Evolutionary conservation across 2,888 invertebrate genomes (phyloP), one percentile per base, ranked within the genome.

Genomic region (Pocota personata): DNA sequence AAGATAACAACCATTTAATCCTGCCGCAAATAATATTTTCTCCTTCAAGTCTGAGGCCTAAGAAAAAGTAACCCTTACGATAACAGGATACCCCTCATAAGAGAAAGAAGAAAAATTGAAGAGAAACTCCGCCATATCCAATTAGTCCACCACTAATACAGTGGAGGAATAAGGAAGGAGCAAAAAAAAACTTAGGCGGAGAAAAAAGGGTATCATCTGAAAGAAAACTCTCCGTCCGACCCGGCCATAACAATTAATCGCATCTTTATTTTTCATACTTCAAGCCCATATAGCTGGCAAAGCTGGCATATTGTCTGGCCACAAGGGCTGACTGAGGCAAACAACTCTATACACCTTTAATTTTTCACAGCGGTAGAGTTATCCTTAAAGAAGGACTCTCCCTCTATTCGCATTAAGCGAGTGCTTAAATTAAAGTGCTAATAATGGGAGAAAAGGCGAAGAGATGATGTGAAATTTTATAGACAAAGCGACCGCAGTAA

Each of bases 251-350:
- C 87, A 87, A 87, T 87, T 87, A 87, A 87, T 82, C 82, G 87
- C 87, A 87, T 87, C 87, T 77, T 87, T 87, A 78, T 82, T 78
- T 86, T 87, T 82, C 87, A 82, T 73, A 82, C 82, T 78, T 82
- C 37, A 76, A 60, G 69, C 55, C 24, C 73, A 60, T 55, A 48
- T 32, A 64, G 48, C 27, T 21, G 58, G 71, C 52, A 27, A 48
- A 50, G 32, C 12, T 66, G 71, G 78, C 55, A 78, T 64, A 71
- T 79, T 72, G 48, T 79, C 55, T 72, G 37, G 48, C 57, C 2
- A 12, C 6, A 30, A 32, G 58, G 71, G 58, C 24, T 58, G 57
- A 43, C 12, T 10, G 1, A 10, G 21, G 16, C 24, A 6, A n/a
- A 32, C 32, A 10, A 30, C 40, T n/a, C n/a, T 48, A 37, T 35